These are phyloP conservation scores for Tauraco hartlaubi DNA, from an alignment of 2,797 vertebrate species.

Conservation along the genomic window DNA sequence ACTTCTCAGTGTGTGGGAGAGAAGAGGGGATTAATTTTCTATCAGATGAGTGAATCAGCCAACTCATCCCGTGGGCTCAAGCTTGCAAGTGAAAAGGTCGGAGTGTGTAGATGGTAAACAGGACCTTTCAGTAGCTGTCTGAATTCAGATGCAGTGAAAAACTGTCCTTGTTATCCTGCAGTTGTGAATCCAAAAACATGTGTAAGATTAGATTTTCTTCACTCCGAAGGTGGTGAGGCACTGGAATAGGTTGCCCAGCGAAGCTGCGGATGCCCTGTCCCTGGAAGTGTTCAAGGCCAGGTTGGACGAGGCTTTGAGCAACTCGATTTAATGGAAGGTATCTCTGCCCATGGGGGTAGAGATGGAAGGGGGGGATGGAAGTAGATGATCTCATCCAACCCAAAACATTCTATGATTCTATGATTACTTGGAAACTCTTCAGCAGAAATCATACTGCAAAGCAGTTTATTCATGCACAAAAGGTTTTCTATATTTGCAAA, in stretches of 20 bases:
- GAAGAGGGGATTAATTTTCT: slow-evolving; percentile 3
- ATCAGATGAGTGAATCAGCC: not conserved
- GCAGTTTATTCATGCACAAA: not conserved
- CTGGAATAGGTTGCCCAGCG: too few species aligned
- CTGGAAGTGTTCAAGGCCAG: too few species aligned
- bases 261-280: too few species aligned
- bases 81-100: not conserved
- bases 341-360: too few species aligned
- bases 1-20: not conserved
- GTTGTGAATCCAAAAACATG: not conserved
- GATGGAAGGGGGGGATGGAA: too few species aligned
- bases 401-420: too few species aligned
- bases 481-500: not conserved
- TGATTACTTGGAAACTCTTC: not conserved
- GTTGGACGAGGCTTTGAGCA: too few species aligned
- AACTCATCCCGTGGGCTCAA: not conserved
- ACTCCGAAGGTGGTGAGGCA: too few species aligned
- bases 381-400: too few species aligned
- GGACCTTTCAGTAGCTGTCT: not conserved
- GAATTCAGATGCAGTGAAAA: not conserved
- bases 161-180: not conserved
- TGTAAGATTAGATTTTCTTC: not conserved
- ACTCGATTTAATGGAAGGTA: too few species aligned
- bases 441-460: not conserved
- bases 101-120: not conserved